Evolutionary conservation across 2,797 vertebrate genomes (phyloP).

Genomic region (Scolopax rusticola): DNA sequence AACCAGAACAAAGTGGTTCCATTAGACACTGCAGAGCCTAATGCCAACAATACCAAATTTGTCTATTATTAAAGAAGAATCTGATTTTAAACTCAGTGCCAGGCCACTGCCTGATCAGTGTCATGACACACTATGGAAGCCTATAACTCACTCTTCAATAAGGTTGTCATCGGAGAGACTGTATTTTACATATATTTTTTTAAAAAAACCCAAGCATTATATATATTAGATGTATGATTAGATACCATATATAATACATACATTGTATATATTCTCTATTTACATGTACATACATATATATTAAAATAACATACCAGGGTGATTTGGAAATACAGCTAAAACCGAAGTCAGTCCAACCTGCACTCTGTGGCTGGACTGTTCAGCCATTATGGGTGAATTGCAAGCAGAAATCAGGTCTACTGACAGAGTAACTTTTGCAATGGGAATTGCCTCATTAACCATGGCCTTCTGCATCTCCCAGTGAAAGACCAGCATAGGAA

Average conservation of each 20-base stretch:
- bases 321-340: not conserved
- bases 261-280: not conserved
- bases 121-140: not conserved
- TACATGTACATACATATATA: not conserved
- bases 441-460: not conserved
- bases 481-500: not conserved
- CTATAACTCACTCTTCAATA: not conserved
- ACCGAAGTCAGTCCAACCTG: not conserved
- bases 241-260: not conserved
- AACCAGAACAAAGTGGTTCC: not conserved
- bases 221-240: not conserved
- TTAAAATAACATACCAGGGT: not conserved
- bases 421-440: not conserved
- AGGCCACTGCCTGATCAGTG: not conserved
- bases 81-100: not conserved
- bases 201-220: not conserved
- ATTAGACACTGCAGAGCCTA: not conserved
- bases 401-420: not conserved
- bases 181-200: not conserved
- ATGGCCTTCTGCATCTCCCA: accelerated
- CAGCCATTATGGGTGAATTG: not conserved
- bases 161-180: not conserved
- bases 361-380: not conserved
- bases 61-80: not conserved
- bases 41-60: not conserved